phyloP scores from a whole-genome alignment of 2,797 vertebrate species.

The Eospalax fontanierii region DNA sequence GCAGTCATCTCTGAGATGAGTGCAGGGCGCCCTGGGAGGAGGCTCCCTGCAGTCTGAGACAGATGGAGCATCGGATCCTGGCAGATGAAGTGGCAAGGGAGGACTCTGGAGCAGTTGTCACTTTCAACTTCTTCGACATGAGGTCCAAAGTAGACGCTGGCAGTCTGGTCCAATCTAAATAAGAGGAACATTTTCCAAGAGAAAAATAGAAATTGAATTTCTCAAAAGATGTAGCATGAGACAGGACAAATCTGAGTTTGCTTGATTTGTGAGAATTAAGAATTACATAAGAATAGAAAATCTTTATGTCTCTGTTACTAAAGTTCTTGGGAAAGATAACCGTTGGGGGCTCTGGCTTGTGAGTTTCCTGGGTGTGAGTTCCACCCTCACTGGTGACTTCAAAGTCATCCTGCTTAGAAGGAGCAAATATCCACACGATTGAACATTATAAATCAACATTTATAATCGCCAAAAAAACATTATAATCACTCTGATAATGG shows the following conservation, averaged over 20 bases:
- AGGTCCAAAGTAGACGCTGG: background rate
- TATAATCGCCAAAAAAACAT: background rate
- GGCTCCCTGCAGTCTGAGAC: background rate
- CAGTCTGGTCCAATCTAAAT: background rate
- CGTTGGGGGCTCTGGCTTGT: background rate
- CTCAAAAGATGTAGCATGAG: background rate
- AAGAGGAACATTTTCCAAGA: background rate
- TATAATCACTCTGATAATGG: background rate
- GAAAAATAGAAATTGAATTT: conserved; percentile 16
- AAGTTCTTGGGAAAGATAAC: background rate
- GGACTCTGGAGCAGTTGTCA: conserved; percentile 49
- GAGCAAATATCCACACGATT: background rate
- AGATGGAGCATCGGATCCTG: conserved; percentile 49
- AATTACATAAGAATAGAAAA: conserved; percentile 13
- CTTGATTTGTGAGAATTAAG: conserved; percentile 36
- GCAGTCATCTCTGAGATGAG: background rate
- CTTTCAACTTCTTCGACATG: conserved; percentile 50
- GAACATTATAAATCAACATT: too few relatives aligned
- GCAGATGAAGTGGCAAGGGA: conserved; percentile 41
- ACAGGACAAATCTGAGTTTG: conserved; percentile 5
- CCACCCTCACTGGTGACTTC: background rate
- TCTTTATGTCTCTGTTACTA: background rate
- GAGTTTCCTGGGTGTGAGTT: background rate
- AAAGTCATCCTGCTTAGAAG: background rate
- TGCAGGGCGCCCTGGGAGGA: background rate